phyloP scores from a whole-genome alignment of 2,888 invertebrate genomes.

The Clivina fossor region DNA sequence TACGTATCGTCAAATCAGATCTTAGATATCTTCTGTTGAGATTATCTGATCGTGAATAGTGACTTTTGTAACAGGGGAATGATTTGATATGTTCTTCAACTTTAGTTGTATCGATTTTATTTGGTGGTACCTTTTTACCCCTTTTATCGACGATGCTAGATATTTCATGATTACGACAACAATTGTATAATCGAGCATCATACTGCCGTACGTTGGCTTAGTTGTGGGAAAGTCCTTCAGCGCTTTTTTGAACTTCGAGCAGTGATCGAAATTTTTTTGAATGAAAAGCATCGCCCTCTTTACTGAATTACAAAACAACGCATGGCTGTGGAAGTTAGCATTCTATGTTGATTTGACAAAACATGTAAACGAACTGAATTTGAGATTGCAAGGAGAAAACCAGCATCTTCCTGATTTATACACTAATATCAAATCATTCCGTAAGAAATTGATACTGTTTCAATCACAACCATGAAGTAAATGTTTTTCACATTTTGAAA shows the following conservation, averaged over 20 bases:
- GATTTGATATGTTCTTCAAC: slow-evolving; percentile 37
- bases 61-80: slow-evolving; percentile 40
- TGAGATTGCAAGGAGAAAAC: slow-evolving; percentile 42
- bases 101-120: no score
- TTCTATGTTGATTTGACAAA: slow-evolving; percentile 41
- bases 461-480: slow-evolving; percentile 37
- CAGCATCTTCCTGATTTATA: slow-evolving; percentile 41
- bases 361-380: slow-evolving; percentile 39
- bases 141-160: no score
- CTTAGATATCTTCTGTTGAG: slow-evolving; percentile 40
- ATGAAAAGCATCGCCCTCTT: slow-evolving; percentile 40
- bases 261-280: slow-evolving; percentile 39
- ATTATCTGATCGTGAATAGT: slow-evolving; percentile 41
- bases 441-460: slow-evolving; percentile 37
- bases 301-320: slow-evolving; percentile 39
- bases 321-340: slow-evolving; percentile 42
- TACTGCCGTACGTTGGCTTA: slow-evolving; percentile 39
- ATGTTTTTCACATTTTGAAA: slow-evolving; percentile 41
- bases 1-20: slow-evolving; percentile 40
- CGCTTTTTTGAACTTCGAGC: slow-evolving; percentile 39
- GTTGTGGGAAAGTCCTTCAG: slow-evolving; percentile 37
- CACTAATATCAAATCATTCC: slow-evolving; percentile 41
- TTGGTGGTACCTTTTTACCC: no score
- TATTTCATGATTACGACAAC: no score
- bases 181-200: no score